Percentiles rank a stretch among this genome's conserved stretches.
These are phyloP conservation scores for Monopterus albus DNA, from an alignment of 2,113 vertebrate genomes.

Conservation along the genomic window DNA sequence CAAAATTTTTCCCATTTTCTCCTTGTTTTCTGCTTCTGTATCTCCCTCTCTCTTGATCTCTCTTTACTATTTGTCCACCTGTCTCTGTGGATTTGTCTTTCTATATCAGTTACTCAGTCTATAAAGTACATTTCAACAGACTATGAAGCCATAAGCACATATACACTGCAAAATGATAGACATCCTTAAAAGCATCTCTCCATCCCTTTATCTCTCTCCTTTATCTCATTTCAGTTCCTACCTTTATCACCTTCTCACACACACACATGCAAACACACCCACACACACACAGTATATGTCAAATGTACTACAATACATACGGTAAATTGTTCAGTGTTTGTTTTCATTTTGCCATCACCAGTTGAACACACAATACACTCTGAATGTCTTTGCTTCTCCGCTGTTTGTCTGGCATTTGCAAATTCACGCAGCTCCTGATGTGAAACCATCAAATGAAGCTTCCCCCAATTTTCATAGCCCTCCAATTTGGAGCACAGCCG, in stretches of 20 bases:
- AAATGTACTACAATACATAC: conserved; percentile 2
- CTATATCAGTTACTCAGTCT: conserved; percentile 17
- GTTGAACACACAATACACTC: conserved; percentile 23
- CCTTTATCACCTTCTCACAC: neutral
- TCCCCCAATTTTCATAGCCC: conserved; percentile 66
- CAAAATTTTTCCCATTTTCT: conserved; percentile 48
- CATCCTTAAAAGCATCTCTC: neutral
- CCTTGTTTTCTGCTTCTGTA: conserved; percentile 14
- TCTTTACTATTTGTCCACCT: conserved; percentile 35
- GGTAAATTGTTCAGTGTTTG: conserved; percentile 52
- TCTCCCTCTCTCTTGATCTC: neutral
- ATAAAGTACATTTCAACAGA: conserved; percentile 50
- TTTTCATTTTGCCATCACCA: conserved; percentile 20
- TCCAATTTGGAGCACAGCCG: conserved; percentile 55
- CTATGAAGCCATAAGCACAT: conserved; percentile 12
- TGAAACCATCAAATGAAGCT: conserved; percentile 66
- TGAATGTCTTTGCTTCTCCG: neutral
- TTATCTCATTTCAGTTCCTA: neutral
- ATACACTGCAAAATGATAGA: neutral
- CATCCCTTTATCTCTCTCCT: conserved; percentile 28
- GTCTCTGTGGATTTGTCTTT: conserved; percentile 24
- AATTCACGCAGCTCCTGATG: conserved; percentile 37
- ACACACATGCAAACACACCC: neutral
- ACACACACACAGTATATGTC: conserved; percentile 7
- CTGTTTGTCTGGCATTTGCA: conserved; percentile 52